Base-by-base conservation (phyloP, 1,140 invertebrate species). In the Gryon sp. region DNA sequence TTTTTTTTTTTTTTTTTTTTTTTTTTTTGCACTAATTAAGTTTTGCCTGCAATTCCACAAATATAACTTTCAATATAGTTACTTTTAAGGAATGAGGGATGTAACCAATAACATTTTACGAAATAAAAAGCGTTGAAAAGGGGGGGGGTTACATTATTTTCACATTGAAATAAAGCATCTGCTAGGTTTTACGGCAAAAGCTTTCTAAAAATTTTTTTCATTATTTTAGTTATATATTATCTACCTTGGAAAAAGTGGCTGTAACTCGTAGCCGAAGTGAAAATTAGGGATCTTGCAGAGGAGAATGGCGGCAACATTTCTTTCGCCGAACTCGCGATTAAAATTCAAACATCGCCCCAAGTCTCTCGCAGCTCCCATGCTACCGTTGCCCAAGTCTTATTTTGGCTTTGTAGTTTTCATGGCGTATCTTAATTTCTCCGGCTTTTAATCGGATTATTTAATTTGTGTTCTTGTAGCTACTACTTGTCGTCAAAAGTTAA, bases 391-490 rank as follows among this genome's bases (percentile, higher is more conserved):
- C 57, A 19, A 62, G 55, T 38, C 55, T 63, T 73, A 83, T 83
- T 84, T 83, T 78, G 72, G 65, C 75, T 78, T 83, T 79, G 75
- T 78, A 79, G 72, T 80, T 81, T 80, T 77, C 69, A 20, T 68
- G 50, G 46, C 65, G 72, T 76, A 85, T 86, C 84, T 84, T 85
- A 82, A 83, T 87, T 86, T 78, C 76, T 65, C 43, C 62, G 78
- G 78, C 53, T 83, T 76, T 59, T 87, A 85, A 87, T 87, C 79
- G 76, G 86, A 87, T 87, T 81, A 81, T 82, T 84, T 82, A 84
- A 87, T 87, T 86, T 84, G 74, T 81, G 63, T 80, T 80, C 82
- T 84, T 84, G 80, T 83, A 79, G 41, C 62, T n/a, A 20, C 43
- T 70, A 73, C 74, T 57, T 65, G 76, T 81, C 79, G 79, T 52